Base-by-base conservation (phyloP, 2,113 vertebrate genomes). In the Scopus umbretta region DNA sequence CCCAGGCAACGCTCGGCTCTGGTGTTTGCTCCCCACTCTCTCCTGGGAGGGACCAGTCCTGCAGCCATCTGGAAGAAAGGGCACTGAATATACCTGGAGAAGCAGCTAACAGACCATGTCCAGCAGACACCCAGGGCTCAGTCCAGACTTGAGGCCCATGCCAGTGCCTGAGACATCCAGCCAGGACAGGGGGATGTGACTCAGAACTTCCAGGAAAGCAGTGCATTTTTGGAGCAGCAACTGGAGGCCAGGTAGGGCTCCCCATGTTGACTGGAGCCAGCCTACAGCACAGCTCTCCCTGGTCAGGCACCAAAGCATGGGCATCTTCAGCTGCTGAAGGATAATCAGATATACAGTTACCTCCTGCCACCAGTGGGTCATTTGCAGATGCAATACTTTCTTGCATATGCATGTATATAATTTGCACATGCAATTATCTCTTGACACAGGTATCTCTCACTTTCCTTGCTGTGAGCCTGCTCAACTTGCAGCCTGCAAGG, bases 321-420 rank as follows among this genome's bases (percentile, higher is more conserved):
- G 5, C 27, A 16, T 22, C n/a, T 38, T 56, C 56, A 59, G 14
- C 38, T 62, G 27, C 27, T 65, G 53, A 34, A 21, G 42, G 22
- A 67, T 56, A 18, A 45, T 25, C 13, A 26, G 23, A 36, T 6
- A 25, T 1, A 16, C 3, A 13, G n/a, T 25, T 43, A 43, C 42
- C 76, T 78, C 26, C 47, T 66, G 62, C 32, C 42, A 40, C 21
- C 2, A 2, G 40, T 12, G 17, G 7, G 52, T 25, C 30, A 40
- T 80, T 72, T 66, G 20, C 67, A 56, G 14, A 16, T 18, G 13
- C 2, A 11, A 49, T 18, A 7, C 1, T 67, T 47, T 19, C 42
- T 43, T 61, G 49, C 29, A 12, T 0, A 0, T 23, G 5, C 9
- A 9, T 2, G 4, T 4, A 5, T n/a, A 1, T 9, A 3, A 43